Base-by-base conservation (phyloP, 1,140 invertebrate genomes). In the Heterodera carotae region DNA sequence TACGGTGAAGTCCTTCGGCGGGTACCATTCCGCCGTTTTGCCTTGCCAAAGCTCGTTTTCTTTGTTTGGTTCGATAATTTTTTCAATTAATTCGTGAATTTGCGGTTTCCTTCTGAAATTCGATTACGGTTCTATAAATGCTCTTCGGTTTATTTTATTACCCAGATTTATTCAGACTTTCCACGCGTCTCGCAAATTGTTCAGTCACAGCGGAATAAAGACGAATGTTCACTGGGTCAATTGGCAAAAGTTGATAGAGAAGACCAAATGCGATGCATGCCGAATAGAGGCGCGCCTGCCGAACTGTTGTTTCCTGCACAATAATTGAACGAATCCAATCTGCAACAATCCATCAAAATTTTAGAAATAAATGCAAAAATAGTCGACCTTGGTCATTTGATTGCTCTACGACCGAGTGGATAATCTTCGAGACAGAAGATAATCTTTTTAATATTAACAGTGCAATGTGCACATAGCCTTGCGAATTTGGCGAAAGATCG, bases 1-100 rank as follows among this genome's bases (percentile, higher is more conserved):
- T 36, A 79, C 78, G 27, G 80, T 71, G 72, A 81, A 79, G 27
- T 80, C 78, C 34, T 27, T 66, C 22, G 78, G 78, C 22, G 78
- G 78, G 76, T 71, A 79, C 78, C 78, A 79, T 7, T 67, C 56
- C 53, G 71, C 25, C 25, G 76, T 53, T 31, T 80, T 81, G 34
- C 67, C 78, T 48, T 79, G 64, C 78, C 78, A 79, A 39, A 71
- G 33, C 15, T 48, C 48, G 8, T 79, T 22, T 5, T 79, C 18
- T 6, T 43, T 43, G 18, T 79, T 78, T 18, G 39, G 29, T 7
- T 59, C 33, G 60, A 79, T 79, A 62, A 78, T 68, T 36, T 81
- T 60, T 2, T 29, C 36, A 25, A 79, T 12, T 1, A 79, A 15
- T 2, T 69, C n/a, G 67, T 80, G 59, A 2, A 79, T 79, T 62